These are phyloP conservation scores for Clunio marinus DNA, from an alignment of 2,888 invertebrate species.

Conservation along the genomic window DNA sequence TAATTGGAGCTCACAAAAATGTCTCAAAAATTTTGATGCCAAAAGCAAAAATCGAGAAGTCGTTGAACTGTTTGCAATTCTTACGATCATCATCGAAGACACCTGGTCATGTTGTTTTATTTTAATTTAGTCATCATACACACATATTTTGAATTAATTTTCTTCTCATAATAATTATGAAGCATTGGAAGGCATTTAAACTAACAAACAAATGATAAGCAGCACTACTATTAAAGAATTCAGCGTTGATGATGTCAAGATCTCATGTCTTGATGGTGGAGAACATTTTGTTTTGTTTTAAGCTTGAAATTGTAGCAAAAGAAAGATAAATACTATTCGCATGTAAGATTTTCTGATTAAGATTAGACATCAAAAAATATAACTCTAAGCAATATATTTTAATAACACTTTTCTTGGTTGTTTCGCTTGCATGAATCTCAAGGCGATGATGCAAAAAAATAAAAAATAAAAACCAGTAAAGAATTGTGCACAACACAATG, in stretches of 20 bases:
- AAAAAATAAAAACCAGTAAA: not conserved
- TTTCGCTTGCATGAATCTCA: not conserved
- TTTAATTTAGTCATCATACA: too few relatives aligned
- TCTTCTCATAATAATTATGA: too few relatives aligned
- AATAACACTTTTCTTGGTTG: constrained; percentile 33
- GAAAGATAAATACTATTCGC: not conserved
- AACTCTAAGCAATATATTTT: constrained; percentile 33
- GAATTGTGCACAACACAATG: not conserved
- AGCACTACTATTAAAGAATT: too few relatives aligned
- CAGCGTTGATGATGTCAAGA: constrained; percentile 16
- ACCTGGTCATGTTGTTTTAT: not conserved
- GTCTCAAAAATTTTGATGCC: too few relatives aligned
- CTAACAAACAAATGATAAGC: not conserved
- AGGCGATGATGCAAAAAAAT: not conserved
- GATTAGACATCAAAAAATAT: constrained; percentile 19
- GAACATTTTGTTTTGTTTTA: not conserved
- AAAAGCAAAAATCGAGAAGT: not conserved
- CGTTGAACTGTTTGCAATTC: not conserved
- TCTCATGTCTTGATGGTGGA: too few relatives aligned
- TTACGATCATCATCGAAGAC: not conserved
- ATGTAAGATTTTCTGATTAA: constrained; percentile 2
- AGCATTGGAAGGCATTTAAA: not conserved
- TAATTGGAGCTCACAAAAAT: too few relatives aligned
- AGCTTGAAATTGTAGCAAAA: not conserved
- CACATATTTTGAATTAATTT: too few relatives aligned